Conservation (phyloP, 2,888 invertebrate species). For the Allophyes oxyacanthae region DNA sequence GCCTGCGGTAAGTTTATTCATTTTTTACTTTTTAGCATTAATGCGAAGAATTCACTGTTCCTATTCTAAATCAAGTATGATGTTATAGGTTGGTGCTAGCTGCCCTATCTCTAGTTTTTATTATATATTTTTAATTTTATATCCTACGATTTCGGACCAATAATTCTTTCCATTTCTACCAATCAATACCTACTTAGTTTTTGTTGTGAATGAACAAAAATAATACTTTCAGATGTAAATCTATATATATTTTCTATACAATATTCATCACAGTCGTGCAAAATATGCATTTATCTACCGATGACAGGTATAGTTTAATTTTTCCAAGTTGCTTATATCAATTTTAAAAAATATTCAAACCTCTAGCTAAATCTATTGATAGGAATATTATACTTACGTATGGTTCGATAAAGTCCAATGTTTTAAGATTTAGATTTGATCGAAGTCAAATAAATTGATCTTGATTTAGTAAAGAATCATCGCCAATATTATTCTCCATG, state of each 20-base stretch:
- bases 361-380: not conserved
- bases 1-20: not conserved
- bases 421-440: slow-evolving; percentile 22
- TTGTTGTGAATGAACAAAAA: not conserved
- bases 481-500: slow-evolving; percentile 7
- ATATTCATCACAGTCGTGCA: too few species aligned
- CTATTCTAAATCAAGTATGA: too few species aligned
- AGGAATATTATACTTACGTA: not conserved
- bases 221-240: not conserved
- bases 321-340: too few species aligned
- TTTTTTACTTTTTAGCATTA: too few species aligned
- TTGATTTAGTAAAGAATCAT: slow-evolving; percentile 23
- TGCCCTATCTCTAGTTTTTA: not conserved
- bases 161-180: too few species aligned
- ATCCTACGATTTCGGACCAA: too few species aligned
- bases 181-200: too few species aligned
- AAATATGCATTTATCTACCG: not conserved
- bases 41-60: too few species aligned
- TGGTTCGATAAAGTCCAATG: slow-evolving; percentile 9
- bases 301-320: not conserved
- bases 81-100: not conserved
- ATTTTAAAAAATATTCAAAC: too few species aligned
- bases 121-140: not conserved
- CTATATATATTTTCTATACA: not conserved
- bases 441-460: slow-evolving; percentile 40